Conservation (phyloP, 1,140 invertebrate genomes). For the Cataglyphis hispanica region DNA sequence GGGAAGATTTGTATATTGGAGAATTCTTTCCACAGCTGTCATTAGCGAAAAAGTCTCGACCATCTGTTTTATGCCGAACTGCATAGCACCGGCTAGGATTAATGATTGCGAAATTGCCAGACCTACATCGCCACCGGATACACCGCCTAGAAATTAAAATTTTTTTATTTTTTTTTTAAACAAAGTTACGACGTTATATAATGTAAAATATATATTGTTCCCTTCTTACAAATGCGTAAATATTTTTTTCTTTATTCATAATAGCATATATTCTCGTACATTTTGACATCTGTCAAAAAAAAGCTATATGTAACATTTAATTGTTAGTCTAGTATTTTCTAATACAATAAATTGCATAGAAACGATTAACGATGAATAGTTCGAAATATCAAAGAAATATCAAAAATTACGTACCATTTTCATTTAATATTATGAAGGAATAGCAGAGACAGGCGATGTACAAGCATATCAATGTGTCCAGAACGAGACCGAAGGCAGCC, state of each 20-base stretch:
- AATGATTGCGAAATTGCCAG: slow-evolving; percentile 94
- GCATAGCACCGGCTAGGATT: slow-evolving; percentile 92
- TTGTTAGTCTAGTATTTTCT: not conserved
- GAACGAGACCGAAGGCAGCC: slow-evolving; percentile 86
- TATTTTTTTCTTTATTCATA: too few species aligned
- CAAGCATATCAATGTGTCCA: slow-evolving; percentile 76
- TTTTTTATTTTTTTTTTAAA: not conserved
- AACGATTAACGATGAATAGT: not conserved
- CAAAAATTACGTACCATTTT: slow-evolving; percentile 71
- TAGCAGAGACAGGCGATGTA: slow-evolving; percentile 79
- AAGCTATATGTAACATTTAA: too few species aligned
- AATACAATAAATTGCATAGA: not conserved
- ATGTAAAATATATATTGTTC: too few species aligned
- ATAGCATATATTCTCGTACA: too few species aligned
- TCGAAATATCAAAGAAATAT: not conserved
- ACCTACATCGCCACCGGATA: slow-evolving; percentile 90
- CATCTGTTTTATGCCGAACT: slow-evolving; percentile 93
- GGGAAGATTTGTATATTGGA: slow-evolving; percentile 91
- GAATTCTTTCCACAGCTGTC: slow-evolving; percentile 93
- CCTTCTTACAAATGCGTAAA: too few species aligned
- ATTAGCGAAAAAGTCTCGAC: slow-evolving; percentile 92
- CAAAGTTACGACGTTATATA: not conserved
- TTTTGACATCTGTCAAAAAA: too few species aligned
- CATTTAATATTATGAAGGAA: slow-evolving; percentile 83
- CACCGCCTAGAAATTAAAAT: slow-evolving; percentile 72